Evolutionary conservation across 2,888 invertebrate species (phyloP), one percentile per base, ranked within the genome.

Genomic region (Coleophora flavipennella): DNA sequence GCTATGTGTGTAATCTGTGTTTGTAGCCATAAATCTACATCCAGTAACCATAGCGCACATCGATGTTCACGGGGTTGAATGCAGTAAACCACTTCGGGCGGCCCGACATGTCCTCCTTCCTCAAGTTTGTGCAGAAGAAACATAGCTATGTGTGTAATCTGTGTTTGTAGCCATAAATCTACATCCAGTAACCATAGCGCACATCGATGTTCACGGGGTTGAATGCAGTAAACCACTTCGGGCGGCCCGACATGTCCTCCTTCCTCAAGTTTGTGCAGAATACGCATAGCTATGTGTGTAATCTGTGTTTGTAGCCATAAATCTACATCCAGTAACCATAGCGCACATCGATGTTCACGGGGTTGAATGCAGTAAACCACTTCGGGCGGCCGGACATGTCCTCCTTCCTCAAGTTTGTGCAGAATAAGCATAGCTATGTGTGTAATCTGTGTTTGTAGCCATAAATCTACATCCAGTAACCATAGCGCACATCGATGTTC

Each of bases 311-410:
- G n/a, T n/a, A n/a, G n/a, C n/a, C n/a, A n/a, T n/a, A n/a, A n/a
- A n/a, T n/a, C n/a, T n/a, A n/a, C n/a, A n/a, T n/a, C n/a, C n/a
- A n/a, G n/a, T n/a, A n/a, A n/a, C n/a, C n/a, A n/a, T n/a, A n/a
- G n/a, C n/a, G n/a, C n/a, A 94, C 93, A 44, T 96, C 95, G 14
- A 96, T 97, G 89, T 97, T 97, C 77, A 97, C 97, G 28, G 96
- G 96, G 1, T 84, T 97, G 44, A 96, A 96, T 73, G 97, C 97
- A 1, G 93, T 96, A 38, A 98, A 98, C 81, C 97, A 98, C 73
- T 98, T 98, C 67, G 97, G 97, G 10, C 87, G 97, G 33, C 97
- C 97, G 0, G 97, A 97, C 72, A 97, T 97, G 95, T 95, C 96
- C 3, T 95, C 96, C 13, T 97, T 98, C 83, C 88, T 98, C 39